Evolutionary conservation across 2,113 vertebrate species (phyloP), one percentile per base, ranked within the genome.

Genomic region (Epinephelus lanceolatus): DNA sequence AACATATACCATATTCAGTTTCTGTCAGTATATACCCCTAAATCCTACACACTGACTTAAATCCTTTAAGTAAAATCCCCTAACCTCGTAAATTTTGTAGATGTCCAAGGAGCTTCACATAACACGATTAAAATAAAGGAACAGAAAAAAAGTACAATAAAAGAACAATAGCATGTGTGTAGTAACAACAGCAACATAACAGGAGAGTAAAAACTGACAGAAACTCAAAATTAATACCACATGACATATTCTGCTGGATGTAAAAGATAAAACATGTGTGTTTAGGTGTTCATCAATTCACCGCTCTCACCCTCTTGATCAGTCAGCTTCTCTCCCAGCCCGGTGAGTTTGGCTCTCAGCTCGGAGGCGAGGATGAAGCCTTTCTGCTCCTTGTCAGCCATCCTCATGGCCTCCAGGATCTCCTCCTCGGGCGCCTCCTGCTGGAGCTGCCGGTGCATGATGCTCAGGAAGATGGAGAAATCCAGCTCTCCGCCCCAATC

Each of bases 361-460:
- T 98, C 97, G 0, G 95, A 85, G 0, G 91, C 93, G 0, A 92
- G 0, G 88, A 99, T 94, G 80, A 92, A 90, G 0, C 97, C 97
- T 45, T 84, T 96, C 90, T 95, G 96, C 80, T 97, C 95, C 83
- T 94, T 92, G 93, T 99, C 97, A 0, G 95, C 88, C 97, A 97
- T 97, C 83, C 93, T 63, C 96, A 98, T 80, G 18, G 98, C 97
- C 0, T 94, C 85, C 66, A 97, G 94, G 90, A 99, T 98, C 89
- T 98, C 97, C 33, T 62, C 90, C 91, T 95, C 86, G 0, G 97
- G 97, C 30, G 97, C 96, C 87, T 98, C 97, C 85, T 99, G 97
- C 90, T 96, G 96, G 77, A 89, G 94, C 86, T 98, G 97, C n/a
- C 87, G 89, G 91, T 99, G 96, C 95, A 98, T 98, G n/a, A 98